These are phyloP conservation scores for Deilephila porcellus DNA, from an alignment of 2,888 invertebrate genomes.

Conservation along the genomic window DNA sequence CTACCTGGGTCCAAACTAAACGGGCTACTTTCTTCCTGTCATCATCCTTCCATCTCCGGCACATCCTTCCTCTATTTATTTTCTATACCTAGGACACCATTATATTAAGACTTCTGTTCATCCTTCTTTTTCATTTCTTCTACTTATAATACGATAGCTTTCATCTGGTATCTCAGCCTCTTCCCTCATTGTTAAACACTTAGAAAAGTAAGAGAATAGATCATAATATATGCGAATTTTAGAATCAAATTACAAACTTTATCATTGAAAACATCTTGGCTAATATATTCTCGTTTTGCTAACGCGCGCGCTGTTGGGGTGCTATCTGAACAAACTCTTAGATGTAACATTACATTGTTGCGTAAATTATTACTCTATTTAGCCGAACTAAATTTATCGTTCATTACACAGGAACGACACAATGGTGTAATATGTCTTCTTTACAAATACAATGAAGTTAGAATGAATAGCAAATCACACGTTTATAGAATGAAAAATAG, in stretches of 20 bases:
- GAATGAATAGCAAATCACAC: conserved; percentile 8
- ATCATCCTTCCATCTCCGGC: too few species aligned
- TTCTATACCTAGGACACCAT: too few species aligned
- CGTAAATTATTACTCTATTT: conserved; percentile 32
- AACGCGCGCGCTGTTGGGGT: conserved; percentile 11
- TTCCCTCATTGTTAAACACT: too few species aligned
- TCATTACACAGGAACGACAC: conserved; percentile 27
- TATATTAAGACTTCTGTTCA: too few species aligned
- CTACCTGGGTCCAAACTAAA: too few species aligned
- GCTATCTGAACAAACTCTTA: conserved; percentile 19
- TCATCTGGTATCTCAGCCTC: too few species aligned
- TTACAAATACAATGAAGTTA: conserved; percentile 12
- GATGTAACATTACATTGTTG: conserved; percentile 26
- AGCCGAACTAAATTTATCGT: conserved; percentile 29
- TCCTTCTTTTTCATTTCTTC: too few species aligned
- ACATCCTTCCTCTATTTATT: too few species aligned
- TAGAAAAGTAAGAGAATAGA: too few species aligned
- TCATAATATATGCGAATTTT: too few species aligned
- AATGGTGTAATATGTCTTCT: conserved; percentile 20
- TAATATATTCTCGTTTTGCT: neutral
- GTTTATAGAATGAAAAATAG: neutral
- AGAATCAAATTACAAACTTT: neutral
- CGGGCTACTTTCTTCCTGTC: too few species aligned
- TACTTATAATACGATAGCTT: too few species aligned
- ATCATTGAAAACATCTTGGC: neutral